Base-by-base conservation (phyloP, 2,113 vertebrate genomes). In the Lethenteron reissneri region DNA sequence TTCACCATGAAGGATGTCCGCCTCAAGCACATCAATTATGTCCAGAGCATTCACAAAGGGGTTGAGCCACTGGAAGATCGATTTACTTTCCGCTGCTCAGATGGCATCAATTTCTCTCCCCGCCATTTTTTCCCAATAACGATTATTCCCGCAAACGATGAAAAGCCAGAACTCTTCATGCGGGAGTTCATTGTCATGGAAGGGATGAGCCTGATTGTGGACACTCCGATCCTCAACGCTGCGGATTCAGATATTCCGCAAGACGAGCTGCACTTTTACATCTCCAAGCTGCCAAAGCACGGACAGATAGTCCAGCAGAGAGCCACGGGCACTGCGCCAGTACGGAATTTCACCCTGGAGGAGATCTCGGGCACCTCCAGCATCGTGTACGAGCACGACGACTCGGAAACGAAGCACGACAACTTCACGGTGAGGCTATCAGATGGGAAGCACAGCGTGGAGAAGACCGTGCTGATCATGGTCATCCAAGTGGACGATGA, bases 131-230 rank as follows among this genome's bases (percentile, higher is more conserved):
- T 97, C 58, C 84, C 90, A 3, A 80, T 97, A 72, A 78, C 85
- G 41, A 87, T 97, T 77, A 76, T 83, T 59, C 89, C 90, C 0
- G 75, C 84, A 72, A 97, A 92, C 1, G 92, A 97, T 10, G 92
- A 97, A 75, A 87, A 85, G 74, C 92, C 92, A 1, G 89, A 90
- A 76, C 82, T 97, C 70, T 92, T 87, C 74, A 76, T 86, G 81
- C 80, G 89, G 57, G 89, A 96, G 77, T 96, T 97, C 81, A 83
- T 97, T 58, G 91, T 97, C 74, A 90, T 92, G 89, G 92, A 97
- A 75, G 92, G 92, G 73, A 92, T 91, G 90, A 96, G 88, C 74
- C 80, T 97, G 70, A 86, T 89, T 69, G 82, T 97, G 0, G 88
- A 95, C 76, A 89, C 84, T 0, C 89, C 89, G 25, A 88, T 96